phyloP scores from a whole-genome alignment of 2,113 vertebrate genomes.

The Todiramphus saurophagus region DNA sequence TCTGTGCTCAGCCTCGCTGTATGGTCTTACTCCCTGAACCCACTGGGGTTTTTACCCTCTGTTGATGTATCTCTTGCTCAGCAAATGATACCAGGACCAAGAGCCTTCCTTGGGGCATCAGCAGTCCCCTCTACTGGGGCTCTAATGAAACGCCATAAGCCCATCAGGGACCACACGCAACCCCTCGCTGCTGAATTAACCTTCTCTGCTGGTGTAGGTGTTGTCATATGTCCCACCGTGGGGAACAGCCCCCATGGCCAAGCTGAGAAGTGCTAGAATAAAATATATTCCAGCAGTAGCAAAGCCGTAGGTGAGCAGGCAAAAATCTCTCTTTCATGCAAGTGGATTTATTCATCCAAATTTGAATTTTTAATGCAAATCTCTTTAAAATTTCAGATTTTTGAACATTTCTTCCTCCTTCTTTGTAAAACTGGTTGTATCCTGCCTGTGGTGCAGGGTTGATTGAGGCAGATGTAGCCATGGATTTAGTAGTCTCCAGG shows the following conservation, averaged over 20 bases:
- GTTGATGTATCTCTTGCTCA: accelerated
- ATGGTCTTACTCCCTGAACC: accelerated
- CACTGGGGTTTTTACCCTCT: neutral
- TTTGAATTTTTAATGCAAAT: constrained; percentile 54
- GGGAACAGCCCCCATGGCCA: neutral
- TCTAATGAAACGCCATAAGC: neutral
- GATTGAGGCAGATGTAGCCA: neutral
- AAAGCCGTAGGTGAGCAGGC: neutral
- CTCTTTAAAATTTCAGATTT: constrained; percentile 35
- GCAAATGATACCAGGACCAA: neutral
- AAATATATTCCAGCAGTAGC: neutral
- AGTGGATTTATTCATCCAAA: constrained; percentile 23
- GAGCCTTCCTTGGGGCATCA: neutral
- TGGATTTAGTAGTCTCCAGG: constrained; percentile 6
- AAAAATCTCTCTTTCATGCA: neutral
- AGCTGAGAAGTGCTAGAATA: neutral
- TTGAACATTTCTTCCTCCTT: neutral
- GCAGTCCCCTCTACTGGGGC: neutral
- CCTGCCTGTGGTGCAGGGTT: neutral
- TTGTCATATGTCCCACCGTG: neutral
- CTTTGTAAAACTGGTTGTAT: neutral
- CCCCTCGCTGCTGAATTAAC: neutral
- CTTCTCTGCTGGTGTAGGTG: neutral
- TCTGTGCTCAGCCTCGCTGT: neutral
- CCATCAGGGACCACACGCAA: neutral